Percentiles rank a stretch among this genome's conserved stretches.
Conservation (phyloP, 2,113 vertebrate species). For the Myrmophylax atrothorax region DNA sequence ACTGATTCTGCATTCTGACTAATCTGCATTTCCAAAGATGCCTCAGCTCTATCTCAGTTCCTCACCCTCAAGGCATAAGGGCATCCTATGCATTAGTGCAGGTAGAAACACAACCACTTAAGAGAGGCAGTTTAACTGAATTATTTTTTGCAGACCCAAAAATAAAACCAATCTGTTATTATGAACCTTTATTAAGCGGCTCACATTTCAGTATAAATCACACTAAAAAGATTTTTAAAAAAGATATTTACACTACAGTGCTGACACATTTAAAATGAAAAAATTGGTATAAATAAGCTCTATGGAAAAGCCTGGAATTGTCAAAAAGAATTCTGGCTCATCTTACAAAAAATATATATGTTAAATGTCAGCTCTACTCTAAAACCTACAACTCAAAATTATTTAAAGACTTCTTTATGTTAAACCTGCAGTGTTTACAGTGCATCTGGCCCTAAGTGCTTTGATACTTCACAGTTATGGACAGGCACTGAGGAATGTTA, state of each 20-base stretch:
- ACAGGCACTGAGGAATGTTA: conserved; percentile 98
- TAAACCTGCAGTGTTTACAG: conserved; percentile 87
- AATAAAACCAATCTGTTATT: conserved; percentile 80
- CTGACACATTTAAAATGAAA: conserved; percentile 90
- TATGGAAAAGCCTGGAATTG: conserved; percentile 90
- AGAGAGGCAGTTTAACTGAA: conserved; percentile 72
- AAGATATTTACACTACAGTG: conserved; percentile 98
- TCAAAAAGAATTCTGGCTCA: conserved; percentile 90
- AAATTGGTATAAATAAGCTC: conserved; percentile 95
- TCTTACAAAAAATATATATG: conserved; percentile 93
- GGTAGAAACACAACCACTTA: conserved; percentile 61
- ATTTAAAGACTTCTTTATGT: conserved; percentile 84
- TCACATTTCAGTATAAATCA: conserved; percentile 98
- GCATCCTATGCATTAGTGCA: conserved; percentile 46
- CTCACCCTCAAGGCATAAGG: not conserved
- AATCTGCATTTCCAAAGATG: not conserved
- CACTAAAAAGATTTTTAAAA: conserved; percentile 91
- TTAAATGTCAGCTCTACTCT: conserved; percentile 91
- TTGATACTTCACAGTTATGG: conserved; percentile 91
- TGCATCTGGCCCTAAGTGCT: conserved; percentile 89
- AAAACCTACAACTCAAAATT: conserved; percentile 88
- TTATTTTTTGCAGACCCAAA: conserved; percentile 72
- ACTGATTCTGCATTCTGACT: not conserved
- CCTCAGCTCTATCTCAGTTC: conserved; percentile 6
- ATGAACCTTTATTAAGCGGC: conserved; percentile 96